Conservation (phyloP, 2,888 invertebrate genomes). For the Parnassius smintheus region DNA sequence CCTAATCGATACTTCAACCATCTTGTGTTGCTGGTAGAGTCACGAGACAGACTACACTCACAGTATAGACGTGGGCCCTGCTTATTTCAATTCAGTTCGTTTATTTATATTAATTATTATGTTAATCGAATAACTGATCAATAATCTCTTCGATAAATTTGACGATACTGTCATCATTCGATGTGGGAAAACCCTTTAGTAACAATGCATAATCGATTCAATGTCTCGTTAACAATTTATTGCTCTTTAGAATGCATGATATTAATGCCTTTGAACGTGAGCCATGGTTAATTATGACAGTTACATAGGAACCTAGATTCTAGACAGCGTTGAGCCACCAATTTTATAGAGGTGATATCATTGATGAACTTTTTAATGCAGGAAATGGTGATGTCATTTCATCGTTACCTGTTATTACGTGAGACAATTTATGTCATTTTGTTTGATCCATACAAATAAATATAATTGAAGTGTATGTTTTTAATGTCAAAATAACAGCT, state of each 20-base stretch:
- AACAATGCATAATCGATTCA: slow-evolving; percentile 5
- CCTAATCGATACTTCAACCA: too few species aligned
- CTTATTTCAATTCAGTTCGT: too few species aligned
- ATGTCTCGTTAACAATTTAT: slow-evolving; percentile 20
- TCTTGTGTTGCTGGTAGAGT: too few species aligned
- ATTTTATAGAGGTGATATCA: slow-evolving; percentile 18
- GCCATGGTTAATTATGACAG: slow-evolving; percentile 4
- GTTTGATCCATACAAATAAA: too few species aligned
- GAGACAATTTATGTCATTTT: too few species aligned
- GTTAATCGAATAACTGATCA: too few species aligned
- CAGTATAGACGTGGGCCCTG: too few species aligned
- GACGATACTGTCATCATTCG: not conserved
- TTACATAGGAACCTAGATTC: slow-evolving; percentile 20
- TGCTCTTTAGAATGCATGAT: slow-evolving; percentile 10
- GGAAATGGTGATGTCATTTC: not conserved
- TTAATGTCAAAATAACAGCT: too few species aligned
- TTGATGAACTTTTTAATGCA: not conserved
- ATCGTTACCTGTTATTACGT: not conserved
- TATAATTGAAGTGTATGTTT: too few species aligned
- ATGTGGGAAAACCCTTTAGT: slow-evolving; percentile 9
- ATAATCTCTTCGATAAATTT: too few species aligned
- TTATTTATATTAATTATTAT: too few species aligned
- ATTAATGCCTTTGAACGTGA: slow-evolving; percentile 13
- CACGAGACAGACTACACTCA: too few species aligned
- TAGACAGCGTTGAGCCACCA: slow-evolving; percentile 12